Evolutionary conservation across 2,797 vertebrate genomes (phyloP).

Genomic region (Naso thynnoides): DNA sequence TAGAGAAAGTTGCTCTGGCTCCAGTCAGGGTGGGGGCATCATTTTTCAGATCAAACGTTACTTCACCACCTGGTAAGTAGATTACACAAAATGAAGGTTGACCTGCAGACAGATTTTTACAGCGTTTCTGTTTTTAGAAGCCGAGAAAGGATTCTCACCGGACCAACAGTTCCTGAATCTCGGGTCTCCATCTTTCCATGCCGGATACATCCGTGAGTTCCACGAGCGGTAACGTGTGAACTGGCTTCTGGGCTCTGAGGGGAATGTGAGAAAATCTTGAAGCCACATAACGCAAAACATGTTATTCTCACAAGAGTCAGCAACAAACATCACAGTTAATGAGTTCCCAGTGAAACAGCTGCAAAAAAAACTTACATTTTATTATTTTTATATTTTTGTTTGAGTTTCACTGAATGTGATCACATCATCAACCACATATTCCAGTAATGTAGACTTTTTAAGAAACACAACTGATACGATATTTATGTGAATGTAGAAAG

Average conservation of each 20-base stretch:
- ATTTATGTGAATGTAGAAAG: conserved; percentile 1
- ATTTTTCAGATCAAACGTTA: conserved; percentile 89
- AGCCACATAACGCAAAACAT: not conserved
- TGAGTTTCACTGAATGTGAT: not conserved
- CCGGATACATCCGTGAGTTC: conserved; percentile 89
- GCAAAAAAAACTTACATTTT: no score
- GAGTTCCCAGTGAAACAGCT: not conserved
- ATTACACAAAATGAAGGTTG: not conserved
- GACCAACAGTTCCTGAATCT: conserved; percentile 89
- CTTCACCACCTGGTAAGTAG: conserved; percentile 86
- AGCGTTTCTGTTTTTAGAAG: not conserved
- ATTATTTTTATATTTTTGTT: not conserved
- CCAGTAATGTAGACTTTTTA: conserved; percentile 5
- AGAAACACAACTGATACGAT: not conserved
- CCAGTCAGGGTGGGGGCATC: conserved; percentile 92
- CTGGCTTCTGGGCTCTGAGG: conserved; percentile 81
- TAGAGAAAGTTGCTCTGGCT: conserved; percentile 89
- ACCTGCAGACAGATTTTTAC: not conserved
- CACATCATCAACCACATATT: not conserved
- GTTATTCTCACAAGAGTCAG: not conserved
- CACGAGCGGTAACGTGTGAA: conserved; percentile 86
- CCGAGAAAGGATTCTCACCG: conserved; percentile 77
- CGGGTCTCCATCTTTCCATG: conserved; percentile 87
- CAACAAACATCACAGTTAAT: not conserved
- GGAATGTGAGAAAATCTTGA: not conserved